Conservation (phyloP, 2,888 invertebrate genomes). For the Tinea pellionella region DNA sequence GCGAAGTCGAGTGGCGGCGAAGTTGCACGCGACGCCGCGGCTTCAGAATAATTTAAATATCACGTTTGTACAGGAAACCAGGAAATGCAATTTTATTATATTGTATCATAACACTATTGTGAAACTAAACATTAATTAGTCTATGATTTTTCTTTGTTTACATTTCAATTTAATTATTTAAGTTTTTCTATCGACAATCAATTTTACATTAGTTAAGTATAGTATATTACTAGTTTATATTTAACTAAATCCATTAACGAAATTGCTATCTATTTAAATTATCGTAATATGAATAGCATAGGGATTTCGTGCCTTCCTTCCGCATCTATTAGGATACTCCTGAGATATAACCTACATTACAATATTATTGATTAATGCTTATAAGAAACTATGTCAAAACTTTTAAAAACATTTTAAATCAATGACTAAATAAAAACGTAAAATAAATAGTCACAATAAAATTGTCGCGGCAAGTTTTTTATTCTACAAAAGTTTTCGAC, state of each 20-base stretch:
- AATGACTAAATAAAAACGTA: neutral
- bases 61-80: conserved; percentile 33
- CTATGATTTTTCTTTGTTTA: neutral
- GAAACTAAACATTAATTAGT: conserved; percentile 1
- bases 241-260: too few relatives aligned
- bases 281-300: too few relatives aligned
- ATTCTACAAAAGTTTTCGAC: conserved; percentile 5
- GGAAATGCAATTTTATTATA: conserved; percentile 11
- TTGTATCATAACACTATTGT: conserved; percentile 10
- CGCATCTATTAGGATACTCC: too few relatives aligned
- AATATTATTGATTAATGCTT: too few relatives aligned
- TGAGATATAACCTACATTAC: too few relatives aligned
- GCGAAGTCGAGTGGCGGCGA: conserved; percentile 32
- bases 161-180: neutral
- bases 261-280: too few relatives aligned
- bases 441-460: conserved; percentile 2
- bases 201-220: neutral
- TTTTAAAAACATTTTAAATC: neutral
- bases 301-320: too few relatives aligned
- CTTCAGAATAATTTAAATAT: conserved; percentile 59
- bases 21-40: conserved; percentile 38
- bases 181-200: too few relatives aligned
- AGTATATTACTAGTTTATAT: too few relatives aligned
- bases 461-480: neutral
- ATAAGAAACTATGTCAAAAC: too few relatives aligned